Evolutionary conservation across 2,113 vertebrate species (phyloP).

Genomic region (Mellivora capensis): DNA sequence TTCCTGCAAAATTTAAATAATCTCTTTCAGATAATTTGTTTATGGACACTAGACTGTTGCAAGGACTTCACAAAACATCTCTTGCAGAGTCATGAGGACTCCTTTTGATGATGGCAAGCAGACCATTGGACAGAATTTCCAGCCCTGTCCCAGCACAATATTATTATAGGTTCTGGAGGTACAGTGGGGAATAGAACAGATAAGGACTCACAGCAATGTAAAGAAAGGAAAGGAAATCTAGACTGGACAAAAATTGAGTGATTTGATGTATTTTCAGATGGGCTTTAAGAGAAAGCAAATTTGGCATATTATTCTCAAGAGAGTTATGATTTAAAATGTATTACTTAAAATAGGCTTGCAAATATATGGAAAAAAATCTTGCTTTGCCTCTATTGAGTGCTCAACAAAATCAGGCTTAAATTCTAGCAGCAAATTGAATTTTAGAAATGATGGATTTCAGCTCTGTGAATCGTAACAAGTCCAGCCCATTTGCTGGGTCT

Average conservation of each 20-base stretch:
- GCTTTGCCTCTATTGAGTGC: not conserved
- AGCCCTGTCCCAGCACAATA: not conserved
- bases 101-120: not conserved
- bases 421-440: not conserved
- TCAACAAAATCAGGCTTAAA: not conserved
- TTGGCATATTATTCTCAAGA: not conserved
- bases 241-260: not conserved
- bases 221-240: conserved; percentile 1
- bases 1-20: not conserved
- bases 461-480: not conserved
- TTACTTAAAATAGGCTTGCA: not conserved
- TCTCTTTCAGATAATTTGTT: not conserved
- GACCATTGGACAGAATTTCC: not conserved
- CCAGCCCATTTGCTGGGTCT: not conserved
- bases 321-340: conserved; percentile 3
- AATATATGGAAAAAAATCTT: not conserved
- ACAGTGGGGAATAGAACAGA: not conserved
- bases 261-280: not conserved
- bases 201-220: not conserved
- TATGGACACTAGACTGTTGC: not conserved
- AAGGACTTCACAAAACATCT: not conserved
- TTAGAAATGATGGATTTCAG: not conserved
- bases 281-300: not conserved
- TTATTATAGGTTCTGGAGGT: not conserved
- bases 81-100: not conserved